A percentile compares a stretch with the other conserved stretches of the same genome.
phyloP scores from a whole-genome alignment of 2,113 vertebrate genomes.

The Silurus glanis region DNA sequence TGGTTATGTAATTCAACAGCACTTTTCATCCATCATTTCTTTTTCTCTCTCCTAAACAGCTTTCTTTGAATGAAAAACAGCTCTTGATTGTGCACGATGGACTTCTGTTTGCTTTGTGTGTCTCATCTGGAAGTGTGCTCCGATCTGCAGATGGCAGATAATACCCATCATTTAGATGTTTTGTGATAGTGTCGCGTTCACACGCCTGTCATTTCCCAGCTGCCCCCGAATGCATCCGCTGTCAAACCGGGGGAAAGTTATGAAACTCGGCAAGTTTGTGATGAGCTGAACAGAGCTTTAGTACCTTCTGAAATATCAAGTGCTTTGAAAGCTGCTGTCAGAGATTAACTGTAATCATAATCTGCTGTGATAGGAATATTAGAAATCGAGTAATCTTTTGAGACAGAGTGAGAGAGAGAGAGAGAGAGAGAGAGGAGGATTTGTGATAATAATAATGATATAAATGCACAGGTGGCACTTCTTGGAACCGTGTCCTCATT shows the following conservation, averaged over 20 bases:
- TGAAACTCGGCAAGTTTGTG: background rate
- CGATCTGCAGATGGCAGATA: conserved; percentile 21
- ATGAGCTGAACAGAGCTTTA: background rate
- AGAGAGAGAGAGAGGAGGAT: background rate
- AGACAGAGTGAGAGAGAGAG: background rate
- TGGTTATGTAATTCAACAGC: background rate
- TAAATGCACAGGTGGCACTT: conserved; percentile 3
- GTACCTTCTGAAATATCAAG: conserved; percentile 29
- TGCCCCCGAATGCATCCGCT: conserved; percentile 2
- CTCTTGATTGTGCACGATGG: background rate
- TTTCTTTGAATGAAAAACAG: background rate
- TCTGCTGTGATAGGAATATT: conserved; percentile 57
- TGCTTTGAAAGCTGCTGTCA: conserved; percentile 46
- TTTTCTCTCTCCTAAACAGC: background rate
- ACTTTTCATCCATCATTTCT: background rate
- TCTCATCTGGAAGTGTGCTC: conserved; percentile 10
- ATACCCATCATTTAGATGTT: conserved; percentile 35
- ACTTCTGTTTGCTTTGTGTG: conserved; percentile 17
- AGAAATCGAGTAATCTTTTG: conserved; percentile 58
- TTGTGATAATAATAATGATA: background rate
- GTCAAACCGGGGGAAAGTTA: background rate
- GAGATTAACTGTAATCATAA: conserved; percentile 54
- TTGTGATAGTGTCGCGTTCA: background rate
- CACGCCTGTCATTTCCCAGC: conserved; percentile 37
- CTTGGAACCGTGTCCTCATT: conserved; percentile 28